Evolutionary conservation across 2,113 vertebrate species (phyloP).

Genomic region (Paramisgurnus dabryanus): DNA sequence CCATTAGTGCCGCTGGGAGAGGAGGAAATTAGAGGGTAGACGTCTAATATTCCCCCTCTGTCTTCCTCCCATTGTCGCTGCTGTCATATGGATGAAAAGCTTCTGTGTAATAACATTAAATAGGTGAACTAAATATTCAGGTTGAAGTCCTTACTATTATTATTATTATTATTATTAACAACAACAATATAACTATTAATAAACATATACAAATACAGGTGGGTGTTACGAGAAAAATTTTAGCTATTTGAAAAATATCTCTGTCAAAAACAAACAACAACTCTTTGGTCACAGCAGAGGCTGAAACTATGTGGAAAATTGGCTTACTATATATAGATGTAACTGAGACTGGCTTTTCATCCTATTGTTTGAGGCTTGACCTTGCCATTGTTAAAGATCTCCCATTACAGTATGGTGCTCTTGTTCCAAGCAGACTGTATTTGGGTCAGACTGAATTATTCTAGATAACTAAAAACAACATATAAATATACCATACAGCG

Average conservation of each 20-base stretch:
- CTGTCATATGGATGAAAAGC: not conserved
- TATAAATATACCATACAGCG: conserved; percentile 31
- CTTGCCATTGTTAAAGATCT: conserved; percentile 43
- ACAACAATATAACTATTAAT: too few relatives aligned
- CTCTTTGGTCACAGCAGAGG: conserved; percentile 29
- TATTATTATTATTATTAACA: too few relatives aligned
- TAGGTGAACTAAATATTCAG: not conserved
- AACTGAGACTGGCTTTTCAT: conserved; percentile 39
- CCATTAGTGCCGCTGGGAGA: conserved; percentile 52
- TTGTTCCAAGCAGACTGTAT: conserved; percentile 52
- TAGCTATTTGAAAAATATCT: too few relatives aligned
- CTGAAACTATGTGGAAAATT: conserved; percentile 51
- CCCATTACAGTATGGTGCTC: conserved; percentile 45
- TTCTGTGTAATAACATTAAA: conserved; percentile 7
- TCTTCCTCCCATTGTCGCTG: conserved; percentile 11
- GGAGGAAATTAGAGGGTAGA: conserved; percentile 52
- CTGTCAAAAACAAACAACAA: conserved; percentile 17
- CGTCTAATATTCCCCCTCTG: conserved; percentile 10
- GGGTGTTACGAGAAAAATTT: too few relatives aligned
- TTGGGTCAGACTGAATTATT: conserved; percentile 44
- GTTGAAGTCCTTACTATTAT: too few relatives aligned
- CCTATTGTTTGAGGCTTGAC: conserved; percentile 31
- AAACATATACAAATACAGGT: too few relatives aligned
- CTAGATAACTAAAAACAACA: conserved; percentile 44
- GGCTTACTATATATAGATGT: conserved; percentile 59